Evolutionary conservation across 37 sponge, comb jelly and placozoan genomes (phyloP).

Genomic region (Axinella damicornis): DNA sequence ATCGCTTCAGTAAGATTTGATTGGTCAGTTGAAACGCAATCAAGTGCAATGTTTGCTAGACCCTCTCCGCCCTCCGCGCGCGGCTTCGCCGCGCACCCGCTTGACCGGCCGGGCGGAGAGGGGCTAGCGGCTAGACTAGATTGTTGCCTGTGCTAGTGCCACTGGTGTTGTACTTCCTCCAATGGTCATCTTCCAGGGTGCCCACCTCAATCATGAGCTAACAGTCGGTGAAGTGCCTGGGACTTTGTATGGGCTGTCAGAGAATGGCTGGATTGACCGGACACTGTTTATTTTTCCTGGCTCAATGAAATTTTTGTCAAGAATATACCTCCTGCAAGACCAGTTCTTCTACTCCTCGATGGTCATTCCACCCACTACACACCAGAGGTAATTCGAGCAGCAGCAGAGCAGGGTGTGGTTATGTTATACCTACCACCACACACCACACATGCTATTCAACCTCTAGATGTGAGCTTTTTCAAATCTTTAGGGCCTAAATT

Average conservation of each 20-base stretch:
- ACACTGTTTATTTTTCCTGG: slow-evolving; percentile 34
- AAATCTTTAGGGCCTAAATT: too few species aligned
- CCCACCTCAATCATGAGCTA: neutral
- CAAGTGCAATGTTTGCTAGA: too few species aligned
- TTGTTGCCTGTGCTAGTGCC: slow-evolving; percentile 23
- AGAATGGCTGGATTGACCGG: slow-evolving; percentile 49
- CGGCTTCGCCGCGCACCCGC: too few species aligned
- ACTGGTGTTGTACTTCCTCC: slow-evolving; percentile 12
- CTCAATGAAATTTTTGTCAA: slow-evolving; percentile 8
- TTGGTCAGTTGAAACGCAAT: too few species aligned
- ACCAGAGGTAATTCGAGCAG: slow-evolving; percentile 3
- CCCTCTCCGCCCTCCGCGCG: too few species aligned
- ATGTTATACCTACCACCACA: slow-evolving; percentile 17
- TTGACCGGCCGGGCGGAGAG: too few species aligned
- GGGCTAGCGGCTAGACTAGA: too few species aligned
- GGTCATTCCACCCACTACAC: slow-evolving; percentile 39
- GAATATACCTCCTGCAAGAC: slow-evolving; percentile 15
- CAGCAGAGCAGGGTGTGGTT: slow-evolving; percentile 1
- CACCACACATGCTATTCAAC: neutral
- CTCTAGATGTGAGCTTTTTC: neutral
- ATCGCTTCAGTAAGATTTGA: too few species aligned
- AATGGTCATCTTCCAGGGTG: slow-evolving; percentile 18
- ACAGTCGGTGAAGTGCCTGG: slow-evolving; percentile 41
- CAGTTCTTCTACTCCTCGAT: slow-evolving; percentile 41
- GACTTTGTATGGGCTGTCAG: slow-evolving; percentile 25